A percentile compares a stretch with the other conserved stretches of the same genome.
These are phyloP conservation scores for Thomomys bottae DNA, from an alignment of 2,113 vertebrate species.

Conservation along the genomic window DNA sequence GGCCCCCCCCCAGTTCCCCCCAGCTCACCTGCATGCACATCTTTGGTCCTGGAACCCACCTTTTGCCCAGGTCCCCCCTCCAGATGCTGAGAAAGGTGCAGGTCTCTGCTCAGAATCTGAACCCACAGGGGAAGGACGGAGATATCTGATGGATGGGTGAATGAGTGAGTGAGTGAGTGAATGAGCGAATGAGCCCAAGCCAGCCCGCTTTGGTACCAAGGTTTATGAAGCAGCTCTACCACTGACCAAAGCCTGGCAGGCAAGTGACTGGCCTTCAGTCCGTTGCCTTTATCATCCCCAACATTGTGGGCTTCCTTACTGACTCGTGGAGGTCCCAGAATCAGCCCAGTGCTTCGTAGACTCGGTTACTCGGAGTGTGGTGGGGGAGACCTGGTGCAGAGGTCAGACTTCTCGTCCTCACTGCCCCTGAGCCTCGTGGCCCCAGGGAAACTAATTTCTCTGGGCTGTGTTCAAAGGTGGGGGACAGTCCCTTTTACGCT, in stretches of 20 bases:
- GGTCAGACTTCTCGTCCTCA: background rate
- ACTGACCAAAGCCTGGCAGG: background rate
- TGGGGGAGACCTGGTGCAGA: background rate
- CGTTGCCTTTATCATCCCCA: background rate
- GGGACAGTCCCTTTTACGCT: background rate
- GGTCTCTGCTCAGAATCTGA: background rate
- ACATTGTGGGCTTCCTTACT: background rate
- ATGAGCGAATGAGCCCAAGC: fast-evolving
- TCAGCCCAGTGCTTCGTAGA: background rate
- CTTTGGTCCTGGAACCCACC: background rate
- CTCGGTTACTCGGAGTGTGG: background rate
- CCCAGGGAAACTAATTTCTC: too few species aligned
- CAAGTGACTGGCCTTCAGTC: background rate
- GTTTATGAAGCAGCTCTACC: background rate
- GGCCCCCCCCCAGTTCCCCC: background rate
- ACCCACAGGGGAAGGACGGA: background rate
- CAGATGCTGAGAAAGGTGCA: too few species aligned
- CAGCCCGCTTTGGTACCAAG: background rate
- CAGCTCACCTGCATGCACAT: background rate
- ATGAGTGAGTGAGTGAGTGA: background rate
- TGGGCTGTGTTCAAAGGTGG: background rate
- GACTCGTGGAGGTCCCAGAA: background rate
- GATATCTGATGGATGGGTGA: background rate
- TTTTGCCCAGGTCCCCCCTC: background rate
- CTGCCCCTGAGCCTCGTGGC: background rate